Evolutionary conservation across 1,140 invertebrate genomes (phyloP), one percentile per base, ranked within the genome.

Genomic region (Drosophila subpulchrella): DNA sequence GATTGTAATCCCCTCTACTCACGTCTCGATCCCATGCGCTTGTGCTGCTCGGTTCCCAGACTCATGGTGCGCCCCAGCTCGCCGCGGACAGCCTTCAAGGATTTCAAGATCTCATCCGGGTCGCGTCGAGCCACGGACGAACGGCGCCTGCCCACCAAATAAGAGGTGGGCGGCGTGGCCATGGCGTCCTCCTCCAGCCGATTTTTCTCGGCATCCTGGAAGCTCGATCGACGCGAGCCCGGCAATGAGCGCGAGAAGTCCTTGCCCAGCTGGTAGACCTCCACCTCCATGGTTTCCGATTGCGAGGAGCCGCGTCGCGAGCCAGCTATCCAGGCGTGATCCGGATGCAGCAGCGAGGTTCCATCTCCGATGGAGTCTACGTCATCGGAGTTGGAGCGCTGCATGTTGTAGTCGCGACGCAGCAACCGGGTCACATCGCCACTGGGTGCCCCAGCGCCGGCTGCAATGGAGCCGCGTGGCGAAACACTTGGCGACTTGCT

Each of bases 171-270:
- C 54, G 95, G 93, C 13, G 94, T 92, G 51, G 95, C 93, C 77
- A 91, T 91, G 50, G 80, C 84, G 8, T 92, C 91, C 62, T 93
- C 95, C 89, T 71, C 93, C 88, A 85, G 78, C 56, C 90, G 90
- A 78, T 93, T 92, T 59, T 93, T 92, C 65, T 94, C 93, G 84
- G 94, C 93, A 75, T 95, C 94, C 82, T 97, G 96, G 89, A 97
- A 97, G 34, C 96, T 97, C 17, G 96, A 97, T 44, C 96, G 94
- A 70, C 97, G 94, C 20, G 96, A 97, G 7, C 96, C 96, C 1
- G 97, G 97, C 78, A 97, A 93, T 13, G 96, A 97, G 78, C 96
- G 94, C 15, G 96, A 97, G 91, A 97, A 97, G 93, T 97, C 96
- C 91, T 96, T 96, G 55, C 94, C 96, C 15, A 97, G 94, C 92